Conservation (phyloP, 1,140 invertebrate species). For the Coelopa frigida region DNA sequence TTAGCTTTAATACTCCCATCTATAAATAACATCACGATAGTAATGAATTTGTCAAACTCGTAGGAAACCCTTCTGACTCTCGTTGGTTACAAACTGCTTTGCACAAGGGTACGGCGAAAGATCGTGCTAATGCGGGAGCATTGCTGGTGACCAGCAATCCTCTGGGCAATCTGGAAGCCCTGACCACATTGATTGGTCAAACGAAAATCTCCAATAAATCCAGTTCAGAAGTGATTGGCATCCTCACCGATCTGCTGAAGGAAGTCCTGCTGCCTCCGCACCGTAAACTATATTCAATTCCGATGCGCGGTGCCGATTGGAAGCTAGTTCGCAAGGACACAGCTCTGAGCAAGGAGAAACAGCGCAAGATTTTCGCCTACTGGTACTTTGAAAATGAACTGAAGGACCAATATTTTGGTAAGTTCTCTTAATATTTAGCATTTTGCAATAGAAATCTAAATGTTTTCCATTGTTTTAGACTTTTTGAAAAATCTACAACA, state of each 20-base stretch:
- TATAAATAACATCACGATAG: neutral
- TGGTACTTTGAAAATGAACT: conserved; percentile 71
- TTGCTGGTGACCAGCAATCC: conserved; percentile 70
- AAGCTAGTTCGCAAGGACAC: conserved; percentile 28
- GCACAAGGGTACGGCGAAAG: conserved; percentile 61
- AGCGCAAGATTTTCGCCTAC: conserved; percentile 45
- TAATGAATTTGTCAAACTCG: neutral
- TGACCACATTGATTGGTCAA: conserved; percentile 60
- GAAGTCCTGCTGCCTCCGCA: conserved; percentile 59
- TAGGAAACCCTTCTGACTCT: conserved; percentile 38
- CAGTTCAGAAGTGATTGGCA: conserved; percentile 56
- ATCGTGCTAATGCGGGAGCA: conserved; percentile 70
- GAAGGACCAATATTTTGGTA: conserved; percentile 56
- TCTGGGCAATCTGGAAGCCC: conserved; percentile 58
- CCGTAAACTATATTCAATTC: conserved; percentile 58
- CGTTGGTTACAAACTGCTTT: conserved; percentile 67
- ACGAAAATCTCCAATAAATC: conserved; percentile 64
- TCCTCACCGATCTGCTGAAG: conserved; percentile 63
- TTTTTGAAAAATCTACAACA: conserved; percentile 40
- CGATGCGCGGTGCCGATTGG: conserved; percentile 51
- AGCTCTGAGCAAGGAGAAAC: conserved; percentile 45
- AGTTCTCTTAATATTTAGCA: neutral
- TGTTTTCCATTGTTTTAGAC: conserved; percentile 18
- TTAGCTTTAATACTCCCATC: too few species aligned
- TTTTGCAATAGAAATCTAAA: too few species aligned